Base-by-base conservation (phyloP, 2,797 vertebrate species). In the Rhinatrema bivittatum region DNA sequence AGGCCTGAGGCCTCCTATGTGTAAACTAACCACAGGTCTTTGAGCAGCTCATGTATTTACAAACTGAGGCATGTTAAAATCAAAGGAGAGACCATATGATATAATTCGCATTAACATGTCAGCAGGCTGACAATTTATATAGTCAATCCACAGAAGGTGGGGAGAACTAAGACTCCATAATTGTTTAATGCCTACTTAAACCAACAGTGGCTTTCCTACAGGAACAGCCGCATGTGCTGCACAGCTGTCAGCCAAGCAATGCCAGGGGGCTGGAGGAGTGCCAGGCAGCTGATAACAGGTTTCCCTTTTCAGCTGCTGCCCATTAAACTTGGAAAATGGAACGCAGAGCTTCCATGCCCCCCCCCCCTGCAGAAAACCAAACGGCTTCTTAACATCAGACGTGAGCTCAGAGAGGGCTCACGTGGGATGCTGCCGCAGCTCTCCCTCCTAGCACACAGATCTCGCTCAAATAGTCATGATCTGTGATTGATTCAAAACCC, bases 21-120 rank as follows among this genome's bases (percentile, higher is more conserved):
- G 91, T 79, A 88, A 53, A 81, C 90, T 89, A 97, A 97, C 93
- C 93, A 90, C 93, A 97, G 81, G 82, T 86, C 90, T 97, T 96
- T 94, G 89, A 95, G 89, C 87, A 86, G 83, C 85, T 87, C 86
- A 72, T 94, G 93, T 96, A 93, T 94, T 96, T 94, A 97, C 95
- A 95, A 94, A 97, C 87, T 59, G 83, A 94, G 90, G 88, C 90
- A 90, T 91, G 93, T 92, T 70, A 82, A 86, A 94, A 98, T 97
- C 94, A 97, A 95, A 97, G 91, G 88, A 84, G 91, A 93, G 93
- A 91, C 93, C 93, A 91, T 88, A 96, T 94, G 93, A 95, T 93
- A 95, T 87, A 91, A 94, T 89, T 82, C 78, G 84, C 91, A 94
- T 94, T 93, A 96, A 94, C 92, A 91, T 88, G 89, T 86, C 91